Evolutionary conservation across 2,888 invertebrate genomes (phyloP).

Genomic region (Drosophila mercatorum): DNA sequence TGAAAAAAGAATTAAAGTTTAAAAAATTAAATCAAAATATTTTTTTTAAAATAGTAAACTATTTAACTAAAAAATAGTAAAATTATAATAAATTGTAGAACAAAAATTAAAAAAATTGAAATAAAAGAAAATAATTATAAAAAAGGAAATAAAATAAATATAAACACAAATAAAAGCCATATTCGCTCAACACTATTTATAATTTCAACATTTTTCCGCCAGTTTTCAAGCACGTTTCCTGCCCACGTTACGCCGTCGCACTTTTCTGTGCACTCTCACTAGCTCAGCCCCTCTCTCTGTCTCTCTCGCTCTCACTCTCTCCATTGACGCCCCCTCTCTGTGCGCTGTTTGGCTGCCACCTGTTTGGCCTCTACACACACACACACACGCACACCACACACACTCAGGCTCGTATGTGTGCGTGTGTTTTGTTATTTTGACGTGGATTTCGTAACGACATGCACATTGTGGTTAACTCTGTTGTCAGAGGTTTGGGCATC

Average conservation of each 20-base stretch:
- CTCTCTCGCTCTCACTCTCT: slow-evolving; percentile 8
- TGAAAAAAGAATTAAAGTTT: too few species aligned
- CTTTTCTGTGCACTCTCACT: slow-evolving; percentile 16
- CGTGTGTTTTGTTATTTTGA: slow-evolving; percentile 39
- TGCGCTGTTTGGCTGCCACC: slow-evolving; percentile 37
- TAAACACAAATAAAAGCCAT: not conserved
- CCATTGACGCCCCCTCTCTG: not conserved
- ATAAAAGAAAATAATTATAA: too few species aligned
- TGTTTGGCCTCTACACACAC: slow-evolving; percentile 34
- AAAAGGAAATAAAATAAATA: too few species aligned
- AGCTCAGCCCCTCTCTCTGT: slow-evolving; percentile 1
- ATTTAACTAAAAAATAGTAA: not conserved
- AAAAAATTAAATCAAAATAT: too few species aligned
- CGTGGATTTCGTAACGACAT: slow-evolving; percentile 58
- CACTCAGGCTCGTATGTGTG: not conserved
- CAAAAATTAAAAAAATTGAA: too few species aligned
- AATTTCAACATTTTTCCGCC: slow-evolving; percentile 6
- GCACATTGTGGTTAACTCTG: slow-evolving; percentile 50
- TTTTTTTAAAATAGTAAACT: not conserved
- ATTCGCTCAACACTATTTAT: slow-evolving; percentile 1
- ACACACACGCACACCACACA: not conserved
- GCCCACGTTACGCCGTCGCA: slow-evolving; percentile 57
- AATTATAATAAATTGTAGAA: too few species aligned
- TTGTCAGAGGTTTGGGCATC: slow-evolving; percentile 10
- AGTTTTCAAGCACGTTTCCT: slow-evolving; percentile 24